Percentiles rank a stretch among this genome's conserved stretches.
phyloP scores from a whole-genome alignment of 2,888 invertebrate genomes.

The Therioaphis trifolii region DNA sequence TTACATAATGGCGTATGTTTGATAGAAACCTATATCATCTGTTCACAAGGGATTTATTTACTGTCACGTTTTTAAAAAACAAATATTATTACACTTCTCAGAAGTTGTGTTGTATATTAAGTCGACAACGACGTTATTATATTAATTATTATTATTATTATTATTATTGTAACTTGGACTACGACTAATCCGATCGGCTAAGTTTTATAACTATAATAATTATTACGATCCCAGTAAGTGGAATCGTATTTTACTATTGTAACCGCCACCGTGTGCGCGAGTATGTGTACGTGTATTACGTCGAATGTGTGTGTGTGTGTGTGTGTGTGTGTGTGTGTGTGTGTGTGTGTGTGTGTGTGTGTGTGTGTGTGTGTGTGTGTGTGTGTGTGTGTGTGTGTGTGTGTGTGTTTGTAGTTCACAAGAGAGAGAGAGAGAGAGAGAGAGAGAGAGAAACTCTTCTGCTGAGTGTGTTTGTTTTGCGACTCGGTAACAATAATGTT shows the following conservation, averaged over 20 bases:
- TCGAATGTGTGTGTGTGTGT: neutral
- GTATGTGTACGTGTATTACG: too few relatives aligned
- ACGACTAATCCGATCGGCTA: constrained; percentile 27
- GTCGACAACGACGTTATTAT: neutral
- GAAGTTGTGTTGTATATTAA: neutral
- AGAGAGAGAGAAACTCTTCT: neutral
- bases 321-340: too few relatives aligned
- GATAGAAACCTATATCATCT: too few relatives aligned
- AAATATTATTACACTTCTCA: neutral
- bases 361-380: too few relatives aligned
- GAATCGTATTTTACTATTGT: neutral
- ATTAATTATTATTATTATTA: too few relatives aligned
- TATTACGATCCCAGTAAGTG: constrained; percentile 15
- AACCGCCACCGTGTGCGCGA: neutral
- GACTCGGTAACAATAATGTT: constrained; percentile 37
- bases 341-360: too few relatives aligned
- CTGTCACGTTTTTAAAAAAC: neutral
- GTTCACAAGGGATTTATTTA: neutral
- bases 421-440: too few relatives aligned
- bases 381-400: too few relatives aligned
- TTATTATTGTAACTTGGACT: neutral
- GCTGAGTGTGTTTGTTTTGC: constrained; percentile 7
- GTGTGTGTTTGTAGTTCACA: too few relatives aligned
- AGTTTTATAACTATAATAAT: constrained; percentile 28
- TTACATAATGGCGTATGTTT: too few relatives aligned